phyloP scores from a whole-genome alignment of 2,797 vertebrate species.

The Melanogrammus aeglefinus region DNA sequence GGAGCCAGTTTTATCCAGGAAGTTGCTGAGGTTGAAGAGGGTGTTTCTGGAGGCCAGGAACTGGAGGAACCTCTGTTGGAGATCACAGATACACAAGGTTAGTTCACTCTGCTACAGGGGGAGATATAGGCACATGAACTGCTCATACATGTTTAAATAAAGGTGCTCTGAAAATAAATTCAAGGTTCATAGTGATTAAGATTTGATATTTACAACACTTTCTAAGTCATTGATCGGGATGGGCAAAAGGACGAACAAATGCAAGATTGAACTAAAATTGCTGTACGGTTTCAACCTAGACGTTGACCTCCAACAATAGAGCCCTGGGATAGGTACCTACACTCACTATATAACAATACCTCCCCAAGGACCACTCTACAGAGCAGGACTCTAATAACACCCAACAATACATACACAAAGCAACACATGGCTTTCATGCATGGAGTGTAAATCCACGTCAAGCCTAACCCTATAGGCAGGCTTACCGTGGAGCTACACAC shows the following conservation, averaged over 20 bases:
- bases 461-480: neutral
- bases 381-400: neutral
- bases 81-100: slow-evolving; percentile 24
- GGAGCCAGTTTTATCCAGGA: slow-evolving; percentile 98
- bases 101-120: neutral
- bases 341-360: neutral
- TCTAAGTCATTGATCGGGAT: too few relatives aligned
- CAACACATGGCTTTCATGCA: neutral
- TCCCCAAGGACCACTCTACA: neutral
- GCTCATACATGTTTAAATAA: neutral
- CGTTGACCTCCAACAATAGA: neutral
- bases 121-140: neutral
- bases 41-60: slow-evolving; percentile 98
- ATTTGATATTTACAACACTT: too few relatives aligned
- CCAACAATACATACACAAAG: neutral
- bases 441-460: neutral
- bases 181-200: too few relatives aligned
- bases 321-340: too few relatives aligned
- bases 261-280: too few relatives aligned
- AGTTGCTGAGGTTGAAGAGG: slow-evolving; percentile 98
- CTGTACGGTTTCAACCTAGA: too few relatives aligned
- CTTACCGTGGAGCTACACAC: neutral
- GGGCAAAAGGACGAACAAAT: too few relatives aligned
- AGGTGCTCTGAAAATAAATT: too few relatives aligned
- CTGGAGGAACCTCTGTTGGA: slow-evolving; percentile 91